Base-by-base conservation (phyloP, 2,888 invertebrate species). In the Standfussiana lucernea region DNA sequence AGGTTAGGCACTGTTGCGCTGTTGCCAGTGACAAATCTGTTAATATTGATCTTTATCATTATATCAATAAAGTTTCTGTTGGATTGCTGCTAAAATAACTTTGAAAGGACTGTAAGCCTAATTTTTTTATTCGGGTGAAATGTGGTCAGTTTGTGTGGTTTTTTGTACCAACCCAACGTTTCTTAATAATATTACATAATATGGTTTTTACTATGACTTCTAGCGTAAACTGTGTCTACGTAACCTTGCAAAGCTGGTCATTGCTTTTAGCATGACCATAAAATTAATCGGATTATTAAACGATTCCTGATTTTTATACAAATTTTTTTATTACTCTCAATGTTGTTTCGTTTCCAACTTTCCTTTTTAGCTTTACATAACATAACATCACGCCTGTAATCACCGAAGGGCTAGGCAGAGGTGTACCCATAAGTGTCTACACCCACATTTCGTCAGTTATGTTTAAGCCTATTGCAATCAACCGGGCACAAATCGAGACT, bases 281-380 rank as follows among this genome's bases (percentile, higher is more conserved):
- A 77, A 77, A 59, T 8, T n/a, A 35, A 42, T 42, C 35, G 2
- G 42, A 72, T 78, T 50, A 75, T 50, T 42, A 7, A 68, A 75
- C 24, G 2, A 68, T 42, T 70, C 18, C 42, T 37, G 28, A 24
- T 53, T 53, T 50, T 35, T 8, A 18, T 18, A 18, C 32, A 11
- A 21, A 1, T 10, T 24, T 66, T 75, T 61, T 32, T 47, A 40
- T 10, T 32, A 5, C 15, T 1, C 2, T 21, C 1, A 32, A 7
- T 15, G n/a, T n/a, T n/a, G 8, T 37, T 71, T 18, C 11, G 28
- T 28, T 24, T 35, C 0, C 8, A 61, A 37, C 3, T 37, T 42
- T 37, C 13, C 15, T 3, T 21, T n/a, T 21, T 45, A 28, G 0
- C 1, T 13, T 24, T 40, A 10, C 0, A 24, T 18, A 47, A 24